Base-by-base conservation (phyloP, 2,113 vertebrate species). In the Brachypodius melanocephalos region DNA sequence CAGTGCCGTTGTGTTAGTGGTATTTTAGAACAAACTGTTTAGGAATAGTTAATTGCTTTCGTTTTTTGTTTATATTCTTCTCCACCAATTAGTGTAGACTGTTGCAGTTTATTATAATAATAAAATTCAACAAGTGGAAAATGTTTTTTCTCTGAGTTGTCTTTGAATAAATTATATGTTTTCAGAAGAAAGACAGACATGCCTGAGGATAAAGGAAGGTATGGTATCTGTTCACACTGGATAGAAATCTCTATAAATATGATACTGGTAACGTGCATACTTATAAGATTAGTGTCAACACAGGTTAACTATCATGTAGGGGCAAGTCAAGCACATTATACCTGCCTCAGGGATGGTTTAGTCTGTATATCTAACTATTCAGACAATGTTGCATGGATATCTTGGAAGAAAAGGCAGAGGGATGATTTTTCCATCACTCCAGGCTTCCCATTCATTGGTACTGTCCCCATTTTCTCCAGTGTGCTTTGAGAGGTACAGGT, bases 241-340 rank as follows among this genome's bases (percentile, higher is more conserved):
- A 62, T 92, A 94, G 43, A 76, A 94, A 77, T 86, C 40, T 93
- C 51, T 67, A 80, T 77, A 71, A 90, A 86, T 82, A 71, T 38
- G 52, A 48, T 93, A 88, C 14, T 93, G 49, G 22, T 66, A 29
- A 68, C 0, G 0, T 75, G 36, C 83, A 74, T 95, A 72, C 52
- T 84, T 90, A 25, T 0, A 74, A 86, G 83, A 93, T 95, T 72
- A 92, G 25, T 72, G 76, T 84, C 86, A 95, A 9, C 80, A 71
- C 0, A 5, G 76, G 80, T 92, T 95, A 81, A 75, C 61, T 89
- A 13, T 89, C 73, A 25, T 46, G 36, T 75, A 91, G 66, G 57
- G 80, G 55, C 48, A 81, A 90, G 79, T 88, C 67, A 90, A 51
- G 63, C 75, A 90, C 74, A 52, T 89, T 81, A 89, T 73, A 75